phyloP scores from a whole-genome alignment of 2,888 invertebrate species.

The Ptilodon capucinus region DNA sequence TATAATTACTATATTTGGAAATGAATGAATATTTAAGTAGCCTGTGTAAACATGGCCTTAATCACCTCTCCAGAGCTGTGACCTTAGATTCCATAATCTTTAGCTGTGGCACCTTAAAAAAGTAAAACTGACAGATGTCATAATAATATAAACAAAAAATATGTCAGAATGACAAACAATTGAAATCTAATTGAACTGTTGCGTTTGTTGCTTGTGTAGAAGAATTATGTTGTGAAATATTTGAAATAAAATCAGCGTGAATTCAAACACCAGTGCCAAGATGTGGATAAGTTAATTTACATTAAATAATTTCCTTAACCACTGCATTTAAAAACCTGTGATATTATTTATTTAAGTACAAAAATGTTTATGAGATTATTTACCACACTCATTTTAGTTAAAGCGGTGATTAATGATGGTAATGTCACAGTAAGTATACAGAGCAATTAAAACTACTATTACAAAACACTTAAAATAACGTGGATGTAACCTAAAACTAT shows the following conservation, averaged over 20 bases:
- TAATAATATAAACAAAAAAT: conserved; percentile 11
- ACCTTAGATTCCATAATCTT: no score
- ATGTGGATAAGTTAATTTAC: neutral
- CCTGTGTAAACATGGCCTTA: conserved; percentile 9
- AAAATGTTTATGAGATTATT: conserved; percentile 50
- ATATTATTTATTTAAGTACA: conserved; percentile 36
- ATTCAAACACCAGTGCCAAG: neutral
- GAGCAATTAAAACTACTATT: no score
- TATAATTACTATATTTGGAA: conserved; percentile 13
- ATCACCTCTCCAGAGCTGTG: no score
- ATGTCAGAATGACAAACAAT: conserved; percentile 37
- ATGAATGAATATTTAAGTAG: neutral
- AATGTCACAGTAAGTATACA: conserved; percentile 49
- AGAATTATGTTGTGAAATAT: neutral
- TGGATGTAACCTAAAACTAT: no score
- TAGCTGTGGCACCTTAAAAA: neutral
- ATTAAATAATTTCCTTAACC: conserved; percentile 6
- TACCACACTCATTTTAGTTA: conserved; percentile 39
- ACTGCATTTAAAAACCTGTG: conserved; percentile 46
- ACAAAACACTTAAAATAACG: no score
- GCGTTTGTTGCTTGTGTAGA: conserved; percentile 1
- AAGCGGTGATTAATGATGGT: conserved; percentile 30
- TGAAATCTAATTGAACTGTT: conserved; percentile 16
- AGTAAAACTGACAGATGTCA: conserved; percentile 1
- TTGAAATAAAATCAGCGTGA: neutral